phyloP scores from a whole-genome alignment of 2,113 vertebrate genomes.

The Sapajus apella region DNA sequence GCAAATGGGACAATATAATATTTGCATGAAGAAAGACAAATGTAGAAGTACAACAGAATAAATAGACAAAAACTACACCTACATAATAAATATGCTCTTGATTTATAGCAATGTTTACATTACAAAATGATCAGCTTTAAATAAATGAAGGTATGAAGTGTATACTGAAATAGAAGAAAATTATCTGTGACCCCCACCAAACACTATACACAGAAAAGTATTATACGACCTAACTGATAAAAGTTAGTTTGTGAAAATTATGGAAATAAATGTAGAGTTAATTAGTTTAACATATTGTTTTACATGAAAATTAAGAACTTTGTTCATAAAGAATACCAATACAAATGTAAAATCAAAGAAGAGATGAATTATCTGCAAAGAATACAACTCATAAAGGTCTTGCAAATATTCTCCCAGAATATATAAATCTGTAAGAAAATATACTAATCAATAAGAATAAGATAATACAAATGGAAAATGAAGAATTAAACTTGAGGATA shows the following conservation, averaged over 20 bases:
- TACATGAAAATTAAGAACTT: not conserved
- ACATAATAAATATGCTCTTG: not conserved
- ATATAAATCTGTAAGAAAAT: not conserved
- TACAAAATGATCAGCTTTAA: not conserved
- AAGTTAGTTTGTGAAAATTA: not conserved
- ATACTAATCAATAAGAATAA: not conserved
- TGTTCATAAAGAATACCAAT: not conserved
- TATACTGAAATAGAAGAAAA: not conserved
- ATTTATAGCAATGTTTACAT: not conserved
- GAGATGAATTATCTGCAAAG: not conserved
- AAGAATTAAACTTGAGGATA: not conserved
- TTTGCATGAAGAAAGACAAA: not conserved
- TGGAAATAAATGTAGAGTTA: not conserved
- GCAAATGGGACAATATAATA: not conserved
- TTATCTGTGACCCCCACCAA: not conserved
- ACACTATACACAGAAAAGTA: not conserved
- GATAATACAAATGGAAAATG: not conserved
- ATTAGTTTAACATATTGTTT: not conserved
- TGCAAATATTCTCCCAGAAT: not conserved
- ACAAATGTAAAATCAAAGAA: not conserved
- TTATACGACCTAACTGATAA: not conserved
- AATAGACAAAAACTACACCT: not conserved
- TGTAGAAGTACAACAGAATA: not conserved
- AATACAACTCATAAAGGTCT: not conserved
- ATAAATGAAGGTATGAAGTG: not conserved